These are phyloP conservation scores for Crossocerus cetratus DNA, from an alignment of 2,888 invertebrate species.

Conservation along the genomic window DNA sequence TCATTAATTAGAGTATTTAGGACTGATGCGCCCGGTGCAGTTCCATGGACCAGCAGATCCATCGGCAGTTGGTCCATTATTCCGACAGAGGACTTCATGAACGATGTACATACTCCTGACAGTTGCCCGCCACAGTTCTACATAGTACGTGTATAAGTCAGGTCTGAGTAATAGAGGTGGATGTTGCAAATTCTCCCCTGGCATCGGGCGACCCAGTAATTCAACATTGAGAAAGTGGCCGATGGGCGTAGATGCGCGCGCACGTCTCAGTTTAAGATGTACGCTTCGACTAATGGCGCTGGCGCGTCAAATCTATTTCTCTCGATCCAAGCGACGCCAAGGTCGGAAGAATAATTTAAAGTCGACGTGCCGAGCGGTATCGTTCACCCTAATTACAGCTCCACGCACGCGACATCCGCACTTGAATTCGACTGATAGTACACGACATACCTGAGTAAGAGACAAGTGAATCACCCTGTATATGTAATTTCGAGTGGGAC, in stretches of 20 bases:
- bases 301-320: background rate
- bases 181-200: background rate
- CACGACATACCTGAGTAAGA: too few relatives aligned
- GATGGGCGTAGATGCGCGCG: background rate
- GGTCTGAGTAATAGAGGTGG: too few relatives aligned
- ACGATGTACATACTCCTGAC: too few relatives aligned
- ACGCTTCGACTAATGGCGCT: background rate
- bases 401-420: conserved; percentile 24
- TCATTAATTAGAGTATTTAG: background rate
- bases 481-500: conserved; percentile 14
- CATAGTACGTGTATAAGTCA: too few relatives aligned
- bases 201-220: background rate
- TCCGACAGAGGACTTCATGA: background rate
- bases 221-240: background rate
- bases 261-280: background rate
- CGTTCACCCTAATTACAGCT: conserved; percentile 39
- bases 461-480: too few relatives aligned
- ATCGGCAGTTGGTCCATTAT: conserved; percentile 40
- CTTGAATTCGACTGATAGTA: conserved; percentile 20
- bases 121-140: too few relatives aligned
- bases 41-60: conserved; percentile 30
- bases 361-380: background rate
- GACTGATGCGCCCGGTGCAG: conserved; percentile 19
- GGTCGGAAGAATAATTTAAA: conserved; percentile 37
- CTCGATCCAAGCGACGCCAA: conserved; percentile 4